Percentiles rank a stretch among this genome's conserved stretches.
Conservation (phyloP, 2,888 invertebrate species). For the Schizotus pectinicornis region DNA sequence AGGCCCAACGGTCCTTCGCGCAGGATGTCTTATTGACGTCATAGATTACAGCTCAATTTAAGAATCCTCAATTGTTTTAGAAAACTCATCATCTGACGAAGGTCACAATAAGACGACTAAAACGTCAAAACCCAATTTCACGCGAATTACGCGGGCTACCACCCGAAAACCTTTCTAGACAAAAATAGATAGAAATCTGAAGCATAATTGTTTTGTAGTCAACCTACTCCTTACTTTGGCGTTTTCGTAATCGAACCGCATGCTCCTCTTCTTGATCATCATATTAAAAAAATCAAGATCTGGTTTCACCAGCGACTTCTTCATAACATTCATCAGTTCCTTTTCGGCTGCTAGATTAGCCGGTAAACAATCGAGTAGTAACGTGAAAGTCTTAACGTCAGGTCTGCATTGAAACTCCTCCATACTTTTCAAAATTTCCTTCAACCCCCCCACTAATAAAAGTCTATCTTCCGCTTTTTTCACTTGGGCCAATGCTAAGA, state of each 20-base stretch:
- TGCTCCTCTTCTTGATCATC: slow-evolving; percentile 80
- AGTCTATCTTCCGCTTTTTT: slow-evolving; percentile 70
- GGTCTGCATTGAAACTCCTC: slow-evolving; percentile 69
- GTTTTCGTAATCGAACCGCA: slow-evolving; percentile 70
- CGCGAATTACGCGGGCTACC: too few species aligned
- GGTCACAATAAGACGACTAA: too few species aligned
- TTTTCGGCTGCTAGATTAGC: slow-evolving; percentile 71
- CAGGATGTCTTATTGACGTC: too few species aligned
- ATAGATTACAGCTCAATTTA: too few species aligned
- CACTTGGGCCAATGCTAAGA: slow-evolving; percentile 66
- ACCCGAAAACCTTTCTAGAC: too few species aligned
- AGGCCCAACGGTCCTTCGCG: too few species aligned
- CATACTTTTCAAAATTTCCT: slow-evolving; percentile 81
- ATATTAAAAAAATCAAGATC: slow-evolving; percentile 88
- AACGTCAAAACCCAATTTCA: too few species aligned
- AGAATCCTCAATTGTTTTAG: too few species aligned
- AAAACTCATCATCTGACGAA: too few species aligned
- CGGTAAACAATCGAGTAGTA: slow-evolving; percentile 76
- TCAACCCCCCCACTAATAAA: slow-evolving; percentile 78
- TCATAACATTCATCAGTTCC: slow-evolving; percentile 69
- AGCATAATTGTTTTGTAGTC: neutral
- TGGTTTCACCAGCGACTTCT: slow-evolving; percentile 64
- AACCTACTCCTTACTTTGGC: slow-evolving; percentile 67
- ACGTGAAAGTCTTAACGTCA: slow-evolving; percentile 79
- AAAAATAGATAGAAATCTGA: too few species aligned